Conservation (phyloP, 2,797 vertebrate genomes). For the Myiotriccus ornatus region DNA sequence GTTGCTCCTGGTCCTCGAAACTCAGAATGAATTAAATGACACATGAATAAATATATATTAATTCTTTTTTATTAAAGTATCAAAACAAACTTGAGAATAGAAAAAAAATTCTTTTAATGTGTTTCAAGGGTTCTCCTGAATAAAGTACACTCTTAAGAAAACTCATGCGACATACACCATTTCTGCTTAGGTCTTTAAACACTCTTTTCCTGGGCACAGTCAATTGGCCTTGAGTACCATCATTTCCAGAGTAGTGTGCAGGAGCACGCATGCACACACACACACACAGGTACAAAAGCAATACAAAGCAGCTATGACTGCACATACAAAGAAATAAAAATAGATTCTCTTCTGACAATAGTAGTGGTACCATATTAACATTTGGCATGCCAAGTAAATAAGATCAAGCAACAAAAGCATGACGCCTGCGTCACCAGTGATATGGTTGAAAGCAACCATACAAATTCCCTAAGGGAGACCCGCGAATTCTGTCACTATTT, state of each 20-base stretch:
- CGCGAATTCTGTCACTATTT: not conserved
- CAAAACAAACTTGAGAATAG: conserved; percentile 72
- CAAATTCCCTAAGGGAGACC: conserved; percentile 25
- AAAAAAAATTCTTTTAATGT: conserved; percentile 69
- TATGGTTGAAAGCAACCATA: conserved; percentile 49
- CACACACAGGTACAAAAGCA: not conserved
- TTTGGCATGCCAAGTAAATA: conserved; percentile 63
- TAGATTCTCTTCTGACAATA: conserved; percentile 52
- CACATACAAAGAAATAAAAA: conserved; percentile 51
- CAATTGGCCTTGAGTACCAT: not conserved
- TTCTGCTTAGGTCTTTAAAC: not conserved
- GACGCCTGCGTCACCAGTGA: conserved; percentile 75
- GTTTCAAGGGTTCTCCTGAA: conserved; percentile 49
- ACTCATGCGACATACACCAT: conserved; percentile 43
- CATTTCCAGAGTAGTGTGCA: not conserved
- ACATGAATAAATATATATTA: conserved; percentile 41
- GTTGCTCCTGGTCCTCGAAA: not conserved
- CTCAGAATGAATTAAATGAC: conserved; percentile 23
- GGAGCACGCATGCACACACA: not conserved
- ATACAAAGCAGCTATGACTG: conserved; percentile 1
- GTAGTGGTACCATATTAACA: conserved; percentile 52
- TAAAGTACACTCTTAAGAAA: conserved; percentile 9
- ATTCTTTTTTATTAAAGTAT: conserved; percentile 76
- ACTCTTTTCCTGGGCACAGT: not conserved
- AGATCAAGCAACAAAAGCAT: conserved; percentile 56